Conservation (phyloP, 2,797 vertebrate genomes). For the Melanotaenia boesemani region DNA sequence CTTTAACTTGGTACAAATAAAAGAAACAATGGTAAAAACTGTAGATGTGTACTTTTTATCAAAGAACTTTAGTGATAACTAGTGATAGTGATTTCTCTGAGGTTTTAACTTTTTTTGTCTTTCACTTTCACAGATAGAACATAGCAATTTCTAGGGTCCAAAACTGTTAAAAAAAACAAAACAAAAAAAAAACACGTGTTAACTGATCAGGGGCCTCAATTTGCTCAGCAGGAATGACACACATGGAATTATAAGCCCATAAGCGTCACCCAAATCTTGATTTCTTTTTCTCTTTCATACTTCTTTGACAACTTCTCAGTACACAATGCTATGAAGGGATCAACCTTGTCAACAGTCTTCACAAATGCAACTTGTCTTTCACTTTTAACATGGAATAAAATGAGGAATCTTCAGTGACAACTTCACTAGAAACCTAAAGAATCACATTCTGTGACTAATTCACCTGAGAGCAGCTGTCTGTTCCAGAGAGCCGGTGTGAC, state of each 20-base stretch:
- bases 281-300: not conserved
- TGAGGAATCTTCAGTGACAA: not conserved
- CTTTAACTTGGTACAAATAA: not conserved
- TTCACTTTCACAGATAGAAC: slow-evolving; percentile 28
- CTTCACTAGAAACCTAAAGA: not conserved
- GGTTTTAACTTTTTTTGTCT: slow-evolving; percentile 3
- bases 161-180: not conserved
- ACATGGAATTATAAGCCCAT: slow-evolving; percentile 9
- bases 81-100: not conserved
- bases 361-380: not conserved
- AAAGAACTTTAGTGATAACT: too few relatives aligned
- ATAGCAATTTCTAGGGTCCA: slow-evolving; percentile 26
- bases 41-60: not conserved
- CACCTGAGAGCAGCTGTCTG: not conserved
- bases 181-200: slow-evolving; percentile 11
- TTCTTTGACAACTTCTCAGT: too few relatives aligned
- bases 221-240: slow-evolving; percentile 27
- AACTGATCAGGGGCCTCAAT: slow-evolving; percentile 18
- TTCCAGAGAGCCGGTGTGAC: not conserved
- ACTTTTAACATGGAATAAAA: slow-evolving; percentile 1
- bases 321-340: not conserved
- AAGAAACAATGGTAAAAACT: not conserved
- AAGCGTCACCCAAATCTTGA: slow-evolving; percentile 10
- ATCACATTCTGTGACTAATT: not conserved
- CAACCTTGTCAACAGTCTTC: not conserved